Evolutionary conservation across 2,113 vertebrate genomes (phyloP), one percentile per base, ranked within the genome.

Genomic region (Callospermophilus lateralis): DNA sequence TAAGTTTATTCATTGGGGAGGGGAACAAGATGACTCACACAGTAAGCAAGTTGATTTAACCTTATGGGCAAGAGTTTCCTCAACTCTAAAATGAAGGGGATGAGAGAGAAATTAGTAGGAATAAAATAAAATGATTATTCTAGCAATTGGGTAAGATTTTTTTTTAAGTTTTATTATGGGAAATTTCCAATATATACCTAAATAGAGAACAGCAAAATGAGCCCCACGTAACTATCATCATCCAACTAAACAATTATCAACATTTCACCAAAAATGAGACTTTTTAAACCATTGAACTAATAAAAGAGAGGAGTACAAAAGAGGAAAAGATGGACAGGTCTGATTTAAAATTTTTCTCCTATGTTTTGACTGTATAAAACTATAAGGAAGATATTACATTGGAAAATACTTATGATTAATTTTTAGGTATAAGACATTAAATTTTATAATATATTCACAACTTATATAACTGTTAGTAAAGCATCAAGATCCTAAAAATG

Each of bases 321-420:
- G 24, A 94, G 9, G 13, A 85, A 80, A 96, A 89, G 17, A 80
- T 51, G 8, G 9, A 51, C 12, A 48, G n/a, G 37, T 51, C 51
- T 70, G 65, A 92, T 89, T 92, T 89, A 55, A 67, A 85, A 17
- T 30, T 65, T 97, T 84, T 61, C n/a, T 76, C 12, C 24, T 16
- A 76, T 39, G 70, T 76, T 89, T 84, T 94, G n/a, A 22, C 34
- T 77, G 0, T 86, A 70, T 4, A 55, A 61, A 79, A 79, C 39
- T 95, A 86, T 85, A 92, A 89, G 20, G 51, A 93, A n/a, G 37
- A 67, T 89, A 61, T 80, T 58, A 94, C 74, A 74, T 79, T 76
- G 67, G 55, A 53, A 88, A 93, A 73, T 42, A 32, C 1, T 84
- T 94, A 55, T 74, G 45, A 32, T 94, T 85, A 32, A 37, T 28